Percentiles rank a stretch among this genome's conserved stretches.
Evolutionary conservation across 2,888 invertebrate species (phyloP).

Genomic region (Boloria euphrosyne): DNA sequence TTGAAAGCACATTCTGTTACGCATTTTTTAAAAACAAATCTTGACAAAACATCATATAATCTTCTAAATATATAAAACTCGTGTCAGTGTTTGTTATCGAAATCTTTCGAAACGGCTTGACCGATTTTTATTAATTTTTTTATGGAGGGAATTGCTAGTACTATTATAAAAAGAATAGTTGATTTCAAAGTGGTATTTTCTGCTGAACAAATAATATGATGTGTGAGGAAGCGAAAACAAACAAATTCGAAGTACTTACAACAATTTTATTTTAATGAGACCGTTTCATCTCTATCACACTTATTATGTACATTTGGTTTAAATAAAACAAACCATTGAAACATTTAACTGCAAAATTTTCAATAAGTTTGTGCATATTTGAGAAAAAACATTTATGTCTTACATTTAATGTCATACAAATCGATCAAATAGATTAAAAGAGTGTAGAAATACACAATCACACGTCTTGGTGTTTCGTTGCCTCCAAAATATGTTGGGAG

Average conservation of each 20-base stretch:
- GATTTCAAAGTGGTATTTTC: background rate
- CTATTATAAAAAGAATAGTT: background rate
- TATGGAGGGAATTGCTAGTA: too few relatives aligned
- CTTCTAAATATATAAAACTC: too few relatives aligned
- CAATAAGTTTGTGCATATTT: slow-evolving; percentile 80
- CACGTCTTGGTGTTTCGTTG: slow-evolving; percentile 68
- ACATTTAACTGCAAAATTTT: slow-evolving; percentile 73
- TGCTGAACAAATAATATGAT: too few relatives aligned
- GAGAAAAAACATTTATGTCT: slow-evolving; percentile 71
- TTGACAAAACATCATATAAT: too few relatives aligned
- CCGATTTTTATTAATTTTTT: too few relatives aligned
- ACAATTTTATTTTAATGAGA: slow-evolving; percentile 82
- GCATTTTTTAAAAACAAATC: too few relatives aligned
- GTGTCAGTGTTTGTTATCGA: too few relatives aligned
- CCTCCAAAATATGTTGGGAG: slow-evolving; percentile 50
- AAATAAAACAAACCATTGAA: slow-evolving; percentile 79
- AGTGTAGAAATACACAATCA: slow-evolving; percentile 64
- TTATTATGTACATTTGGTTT: slow-evolving; percentile 82
- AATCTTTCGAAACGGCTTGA: too few relatives aligned
- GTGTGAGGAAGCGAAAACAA: slow-evolving; percentile 41
- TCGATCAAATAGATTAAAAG: slow-evolving; percentile 61
- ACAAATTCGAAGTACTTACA: slow-evolving; percentile 64
- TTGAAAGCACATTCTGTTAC: too few relatives aligned
- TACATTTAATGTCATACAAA: slow-evolving; percentile 69
- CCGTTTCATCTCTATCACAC: slow-evolving; percentile 82